Base-by-base conservation (phyloP, 2,888 invertebrate genomes). In the Mylabris sibirica region DNA sequence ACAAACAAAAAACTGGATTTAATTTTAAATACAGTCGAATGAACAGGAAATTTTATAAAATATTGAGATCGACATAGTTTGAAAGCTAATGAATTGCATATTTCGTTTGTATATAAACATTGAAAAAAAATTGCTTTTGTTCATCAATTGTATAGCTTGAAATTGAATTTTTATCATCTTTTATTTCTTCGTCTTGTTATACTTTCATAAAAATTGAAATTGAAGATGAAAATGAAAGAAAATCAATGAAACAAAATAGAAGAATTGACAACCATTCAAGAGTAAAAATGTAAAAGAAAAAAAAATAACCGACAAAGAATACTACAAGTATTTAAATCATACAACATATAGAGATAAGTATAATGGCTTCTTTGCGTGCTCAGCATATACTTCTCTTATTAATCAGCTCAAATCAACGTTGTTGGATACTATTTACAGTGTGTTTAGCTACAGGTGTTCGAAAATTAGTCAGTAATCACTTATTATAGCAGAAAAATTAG, bases 381-480 rank as follows among this genome's bases (percentile, higher is more conserved):
- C 26, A 11, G 60, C 60, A 60, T 60, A 60, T 12, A 26, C 60
- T 60, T 60, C 30, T 35, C 9, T 60, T 35, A 60, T n/a, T n/a
- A n/a, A n/a, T n/a, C n/a, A n/a, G n/a, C n/a, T n/a, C n/a, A n/a
- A n/a, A n/a, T n/a, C n/a, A n/a, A n/a, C n/a, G n/a, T n/a, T n/a
- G 12, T 60, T 17, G 35, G 60, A n/a, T 60, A 4, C 41, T 14
- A n/a, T 14, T n/a, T 14, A 44, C n/a, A 44, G 8, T 3, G 38
- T 38, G 8, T 30, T 8, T 30, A 6, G 8, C 30, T 30, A n/a
- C n/a, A 30, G 30, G 4, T 30, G 30, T 30, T 30, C 8, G 30
- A 3, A 30, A 30, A 30, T 30, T 30, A 8, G 5, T 30, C 8
- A 30, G 8, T 30, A 30, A 30, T 8, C 30, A 5, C 5, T 5